Evolutionary conservation across 2,113 vertebrate species (phyloP).

Genomic region (Leptobrachium ailaonicum): DNA sequence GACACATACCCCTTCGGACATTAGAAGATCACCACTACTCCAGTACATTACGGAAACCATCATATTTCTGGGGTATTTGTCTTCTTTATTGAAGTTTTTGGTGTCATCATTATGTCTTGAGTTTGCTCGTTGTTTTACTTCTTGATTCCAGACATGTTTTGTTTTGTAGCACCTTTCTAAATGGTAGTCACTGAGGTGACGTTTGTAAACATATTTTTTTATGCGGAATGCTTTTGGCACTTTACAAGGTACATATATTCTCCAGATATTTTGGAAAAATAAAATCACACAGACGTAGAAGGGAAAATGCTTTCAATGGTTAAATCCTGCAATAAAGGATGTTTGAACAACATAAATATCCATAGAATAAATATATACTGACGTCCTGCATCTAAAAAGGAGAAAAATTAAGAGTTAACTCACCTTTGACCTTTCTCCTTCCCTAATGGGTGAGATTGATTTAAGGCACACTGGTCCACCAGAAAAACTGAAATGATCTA

Average conservation of each 20-base stretch:
- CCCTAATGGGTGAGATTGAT: constrained; percentile 37
- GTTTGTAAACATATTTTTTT: not conserved
- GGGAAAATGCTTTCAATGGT: constrained; percentile 30
- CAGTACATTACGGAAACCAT: no score
- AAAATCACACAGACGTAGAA: constrained; percentile 32
- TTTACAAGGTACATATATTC: not conserved
- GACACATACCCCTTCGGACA: not conserved
- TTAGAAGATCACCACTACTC: no score
- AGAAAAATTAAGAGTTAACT: not conserved
- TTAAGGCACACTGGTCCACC: constrained; percentile 44
- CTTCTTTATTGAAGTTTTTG: no score
- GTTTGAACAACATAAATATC: not conserved
- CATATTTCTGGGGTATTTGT: no score
- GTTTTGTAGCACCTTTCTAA: constrained; percentile 16
- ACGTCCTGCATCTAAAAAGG: not conserved
- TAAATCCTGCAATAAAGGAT: constrained; percentile 20
- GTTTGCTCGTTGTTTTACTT: no score
- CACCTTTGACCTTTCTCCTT: constrained; percentile 38
- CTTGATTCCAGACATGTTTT: no score
- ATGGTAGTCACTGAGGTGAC: constrained; percentile 13
- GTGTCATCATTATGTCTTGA: no score
- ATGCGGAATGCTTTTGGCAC: constrained; percentile 10
- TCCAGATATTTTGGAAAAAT: not conserved
- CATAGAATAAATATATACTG: not conserved
- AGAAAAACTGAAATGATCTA: constrained; percentile 3